phyloP scores from a whole-genome alignment of 1,140 invertebrate genomes.

The Mycetomoellerius zeteki region DNA sequence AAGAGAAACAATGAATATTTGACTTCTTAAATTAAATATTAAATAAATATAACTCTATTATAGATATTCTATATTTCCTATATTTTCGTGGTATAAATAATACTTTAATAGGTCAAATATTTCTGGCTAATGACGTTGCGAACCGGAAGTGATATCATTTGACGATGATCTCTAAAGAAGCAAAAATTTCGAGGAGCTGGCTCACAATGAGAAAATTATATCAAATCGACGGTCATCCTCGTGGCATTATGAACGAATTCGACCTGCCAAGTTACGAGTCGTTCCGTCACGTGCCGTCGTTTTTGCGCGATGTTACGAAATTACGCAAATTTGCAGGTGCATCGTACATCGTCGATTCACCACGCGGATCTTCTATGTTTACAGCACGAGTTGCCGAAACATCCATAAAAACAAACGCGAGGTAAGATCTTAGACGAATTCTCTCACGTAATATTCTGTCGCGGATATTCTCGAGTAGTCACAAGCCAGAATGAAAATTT shows the following conservation, averaged over 20 bases:
- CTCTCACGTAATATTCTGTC: conserved; percentile 24
- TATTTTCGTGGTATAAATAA: not conserved
- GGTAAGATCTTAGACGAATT: not conserved
- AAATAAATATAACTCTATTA: too few relatives aligned
- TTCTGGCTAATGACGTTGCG: conserved; percentile 62
- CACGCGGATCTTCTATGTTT: conserved; percentile 32
- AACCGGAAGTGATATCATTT: conserved; percentile 67
- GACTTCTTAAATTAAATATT: too few relatives aligned
- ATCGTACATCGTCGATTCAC: conserved; percentile 31
- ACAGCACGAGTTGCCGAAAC: conserved; percentile 15
- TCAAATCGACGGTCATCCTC: conserved; percentile 62
- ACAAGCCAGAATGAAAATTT: not conserved
- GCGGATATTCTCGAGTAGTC: not conserved
- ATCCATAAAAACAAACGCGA: conserved; percentile 6
- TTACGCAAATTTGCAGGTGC: conserved; percentile 24
- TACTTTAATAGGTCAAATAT: conserved; percentile 23
- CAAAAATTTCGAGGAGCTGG: conserved; percentile 65
- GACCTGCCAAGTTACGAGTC: conserved; percentile 72
- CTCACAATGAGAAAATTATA: conserved; percentile 81
- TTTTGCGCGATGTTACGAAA: conserved; percentile 66
- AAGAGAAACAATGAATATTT: not conserved
- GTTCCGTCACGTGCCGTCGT: conserved; percentile 70
- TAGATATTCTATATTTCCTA: not conserved
- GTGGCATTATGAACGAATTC: conserved; percentile 64
- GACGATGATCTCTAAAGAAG: not conserved